Percentiles rank a stretch among this genome's conserved stretches.
Evolutionary conservation across 2,888 invertebrate genomes (phyloP).

Genomic region (Lasius fuliginosus): DNA sequence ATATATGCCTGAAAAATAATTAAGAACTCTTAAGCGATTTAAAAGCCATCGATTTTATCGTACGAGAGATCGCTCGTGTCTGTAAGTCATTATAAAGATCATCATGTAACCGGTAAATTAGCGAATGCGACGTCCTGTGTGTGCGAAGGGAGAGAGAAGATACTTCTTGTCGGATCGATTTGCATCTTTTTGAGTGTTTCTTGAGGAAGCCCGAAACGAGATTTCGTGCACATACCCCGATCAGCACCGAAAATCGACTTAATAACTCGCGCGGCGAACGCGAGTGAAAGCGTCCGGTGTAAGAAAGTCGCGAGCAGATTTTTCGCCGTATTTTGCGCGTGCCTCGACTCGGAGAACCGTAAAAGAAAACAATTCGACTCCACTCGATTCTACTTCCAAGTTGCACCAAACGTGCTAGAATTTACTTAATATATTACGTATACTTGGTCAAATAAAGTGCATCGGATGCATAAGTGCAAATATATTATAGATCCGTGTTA

Average conservation of each 20-base stretch:
- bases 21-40: not conserved
- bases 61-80: not conserved
- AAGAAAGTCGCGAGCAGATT: conserved; percentile 70
- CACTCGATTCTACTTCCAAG: conserved; percentile 35
- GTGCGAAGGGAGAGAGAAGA: not conserved
- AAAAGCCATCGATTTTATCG: not conserved
- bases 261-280: conserved; percentile 27
- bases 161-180: too few relatives aligned
- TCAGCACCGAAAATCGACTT: conserved; percentile 66
- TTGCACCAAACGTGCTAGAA: conserved; percentile 19
- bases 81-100: not conserved
- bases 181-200: not conserved
- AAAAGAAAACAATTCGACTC: conserved; percentile 64
- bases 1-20: not conserved
- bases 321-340: conserved; percentile 65
- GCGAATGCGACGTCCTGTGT: not conserved
- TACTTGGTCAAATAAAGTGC: not conserved
- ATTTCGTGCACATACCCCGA: conserved; percentile 38
- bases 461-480: too few relatives aligned
- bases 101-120: not conserved
- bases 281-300: conserved; percentile 67
- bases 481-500: too few relatives aligned
- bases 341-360: conserved; percentile 63
- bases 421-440: not conserved
- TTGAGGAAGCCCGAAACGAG: conserved; percentile 41